A percentile compares a stretch with the other conserved stretches of the same genome.
These are phyloP conservation scores for Rhodinocichla rosea DNA, from an alignment of 2,113 vertebrate species.

Conservation along the genomic window DNA sequence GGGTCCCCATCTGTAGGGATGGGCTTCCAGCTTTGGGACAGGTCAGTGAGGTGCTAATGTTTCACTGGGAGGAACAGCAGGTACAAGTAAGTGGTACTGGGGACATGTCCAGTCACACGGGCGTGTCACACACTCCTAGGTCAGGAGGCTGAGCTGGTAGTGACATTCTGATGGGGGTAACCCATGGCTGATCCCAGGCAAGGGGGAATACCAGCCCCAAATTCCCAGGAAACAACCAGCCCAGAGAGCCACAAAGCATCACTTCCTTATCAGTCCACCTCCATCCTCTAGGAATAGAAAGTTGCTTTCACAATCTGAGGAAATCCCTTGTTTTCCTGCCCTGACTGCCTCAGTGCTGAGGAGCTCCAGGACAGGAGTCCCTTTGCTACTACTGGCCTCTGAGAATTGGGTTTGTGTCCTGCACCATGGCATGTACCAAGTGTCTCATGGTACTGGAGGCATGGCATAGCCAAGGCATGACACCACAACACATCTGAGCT, in stretches of 20 bases:
- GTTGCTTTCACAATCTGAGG: not conserved
- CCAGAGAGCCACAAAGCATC: not conserved
- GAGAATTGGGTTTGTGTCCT: not conserved
- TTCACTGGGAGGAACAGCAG: fast-evolving
- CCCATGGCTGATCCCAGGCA: not conserved
- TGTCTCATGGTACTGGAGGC: fast-evolving
- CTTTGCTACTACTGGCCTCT: not conserved
- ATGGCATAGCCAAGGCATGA: not conserved
- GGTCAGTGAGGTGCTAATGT: not conserved
- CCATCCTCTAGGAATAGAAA: not conserved
- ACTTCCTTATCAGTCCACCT: not conserved
- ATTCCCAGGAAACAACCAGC: not conserved
- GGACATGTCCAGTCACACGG: not conserved
- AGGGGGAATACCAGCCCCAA: not conserved
- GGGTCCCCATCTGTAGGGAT: not conserved
- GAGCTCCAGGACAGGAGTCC: not conserved
- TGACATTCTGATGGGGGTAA: fast-evolving
- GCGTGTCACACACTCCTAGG: not conserved
- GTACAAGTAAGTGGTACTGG: not conserved
- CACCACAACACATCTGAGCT: not conserved
- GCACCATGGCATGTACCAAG: fast-evolving
- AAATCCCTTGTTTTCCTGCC: not conserved
- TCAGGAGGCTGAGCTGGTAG: not conserved
- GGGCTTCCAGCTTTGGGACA: not conserved
- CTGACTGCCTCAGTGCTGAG: not conserved